Base-by-base conservation (phyloP, 2,888 invertebrate genomes). In the Parnassius mnemosyne region DNA sequence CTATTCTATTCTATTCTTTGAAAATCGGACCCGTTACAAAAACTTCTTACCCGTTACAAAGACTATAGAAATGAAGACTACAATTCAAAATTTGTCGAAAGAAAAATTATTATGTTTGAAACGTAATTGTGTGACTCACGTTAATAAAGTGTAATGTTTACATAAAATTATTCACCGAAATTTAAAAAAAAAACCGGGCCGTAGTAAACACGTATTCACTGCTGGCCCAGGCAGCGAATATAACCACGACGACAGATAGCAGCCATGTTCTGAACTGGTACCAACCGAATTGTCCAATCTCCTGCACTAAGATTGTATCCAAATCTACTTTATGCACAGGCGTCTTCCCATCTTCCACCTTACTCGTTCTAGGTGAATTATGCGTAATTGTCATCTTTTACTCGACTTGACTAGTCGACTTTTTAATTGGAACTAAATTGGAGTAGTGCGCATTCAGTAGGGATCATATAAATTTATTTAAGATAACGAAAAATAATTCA, bases 151-250 rank as follows among this genome's bases (percentile, higher is more conserved):
- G 0, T 34, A 34, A 34, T 3, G 5, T 7, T 34, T 34, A 34
- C 34, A 34, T 7, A 34, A 34, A 34, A 34, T 7, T 5, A 20
- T 20, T 20, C 3, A 7, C 34, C 34, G 5, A 1, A 34, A 34
- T 34, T 34, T n/a, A n/a, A n/a, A 5, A 34, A 16, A 16, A 9
- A 16, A 5, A 42, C 20, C 11, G 77, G n/a, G 83, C 80, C 0
- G 89, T 83, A 0, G 87, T 88, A 66, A 89, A 89, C 0, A 86
- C 74, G 57, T 82, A 89, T 69, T 88, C 89, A 25, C 74, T 75
- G 10, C 79, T 79, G 1, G 78, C 77, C 76, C 80, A 87, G 0
- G 83, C 80, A 0, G 69, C 69, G 56, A 89, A 83, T 41, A 89
- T 73, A 0, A 79, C 82, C 20, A 84, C 69, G 0, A 84, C 43